Evolutionary conservation across 2,797 vertebrate species (phyloP).

Genomic region (Falco concolor): DNA sequence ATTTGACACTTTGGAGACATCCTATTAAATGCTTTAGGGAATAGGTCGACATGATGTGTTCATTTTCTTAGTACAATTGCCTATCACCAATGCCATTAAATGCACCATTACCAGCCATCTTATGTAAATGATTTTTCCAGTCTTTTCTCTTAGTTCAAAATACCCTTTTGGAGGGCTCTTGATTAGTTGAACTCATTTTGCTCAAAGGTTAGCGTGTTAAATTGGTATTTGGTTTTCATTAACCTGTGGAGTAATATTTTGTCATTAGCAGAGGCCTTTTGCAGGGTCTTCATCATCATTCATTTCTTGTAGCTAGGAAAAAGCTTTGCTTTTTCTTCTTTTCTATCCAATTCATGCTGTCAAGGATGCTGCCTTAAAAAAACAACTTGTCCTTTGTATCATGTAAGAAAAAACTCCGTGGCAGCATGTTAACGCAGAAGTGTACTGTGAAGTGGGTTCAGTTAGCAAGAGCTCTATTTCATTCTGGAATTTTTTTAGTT

Average conservation of each 20-base stretch:
- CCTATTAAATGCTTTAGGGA: conserved; percentile 22
- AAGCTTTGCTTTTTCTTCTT: not conserved
- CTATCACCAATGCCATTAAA: conserved; percentile 41
- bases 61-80: conserved; percentile 19
- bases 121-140: conserved; percentile 57
- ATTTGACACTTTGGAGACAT: not conserved
- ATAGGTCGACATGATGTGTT: not conserved
- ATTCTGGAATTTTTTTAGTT: not conserved
- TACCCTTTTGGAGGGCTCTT: conserved; percentile 63
- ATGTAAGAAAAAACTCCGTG: not conserved
- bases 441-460: not conserved
- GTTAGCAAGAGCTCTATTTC: not conserved
- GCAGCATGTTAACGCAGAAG: not conserved
- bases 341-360: not conserved
- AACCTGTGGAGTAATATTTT: conserved; percentile 66
- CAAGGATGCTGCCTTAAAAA: not conserved
- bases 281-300: conserved; percentile 49
- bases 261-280: conserved; percentile 59
- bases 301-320: conserved; percentile 44
- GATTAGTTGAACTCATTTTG: conserved; percentile 72
- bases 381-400: not conserved
- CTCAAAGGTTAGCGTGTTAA: conserved; percentile 68
- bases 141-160: conserved; percentile 56
- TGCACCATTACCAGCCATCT: conserved; percentile 55
- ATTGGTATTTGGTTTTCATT: conserved; percentile 71